phyloP scores from a whole-genome alignment of 2,113 vertebrate genomes.

The Micronycteris hirsuta region DNA sequence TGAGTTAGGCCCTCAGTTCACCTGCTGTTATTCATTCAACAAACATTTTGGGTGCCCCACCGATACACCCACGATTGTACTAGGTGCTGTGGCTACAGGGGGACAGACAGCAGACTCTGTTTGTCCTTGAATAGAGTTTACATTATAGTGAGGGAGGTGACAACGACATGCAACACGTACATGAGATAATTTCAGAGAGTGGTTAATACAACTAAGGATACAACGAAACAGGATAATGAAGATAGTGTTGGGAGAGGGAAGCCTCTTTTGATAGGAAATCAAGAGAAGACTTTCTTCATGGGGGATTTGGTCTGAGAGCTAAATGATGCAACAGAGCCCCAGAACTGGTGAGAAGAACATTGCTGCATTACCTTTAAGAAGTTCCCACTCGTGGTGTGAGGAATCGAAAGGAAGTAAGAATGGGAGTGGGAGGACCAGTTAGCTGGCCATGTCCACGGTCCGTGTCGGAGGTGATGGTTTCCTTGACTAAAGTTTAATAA shows the following conservation, averaged over 20 bases:
- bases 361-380: background rate
- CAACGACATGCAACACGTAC: background rate
- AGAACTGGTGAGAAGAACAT: background rate
- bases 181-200: background rate
- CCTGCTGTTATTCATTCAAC: background rate
- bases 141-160: background rate
- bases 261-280: background rate
- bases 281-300: background rate
- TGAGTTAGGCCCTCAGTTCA: background rate
- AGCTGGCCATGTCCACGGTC: background rate
- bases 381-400: background rate
- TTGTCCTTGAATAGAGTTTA: background rate
- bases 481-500: background rate
- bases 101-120: background rate
- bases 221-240: background rate
- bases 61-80: background rate
- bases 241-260: background rate
- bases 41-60: background rate
- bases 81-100: background rate
- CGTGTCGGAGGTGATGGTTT: fast-evolving
- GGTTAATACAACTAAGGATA: background rate
- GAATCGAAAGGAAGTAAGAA: background rate
- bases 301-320: background rate
- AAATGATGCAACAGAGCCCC: background rate
- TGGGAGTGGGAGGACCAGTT: background rate